These are phyloP conservation scores for Spea multiplicata DNA, from an alignment of 2,113 vertebrate genomes.

Conservation along the genomic window DNA sequence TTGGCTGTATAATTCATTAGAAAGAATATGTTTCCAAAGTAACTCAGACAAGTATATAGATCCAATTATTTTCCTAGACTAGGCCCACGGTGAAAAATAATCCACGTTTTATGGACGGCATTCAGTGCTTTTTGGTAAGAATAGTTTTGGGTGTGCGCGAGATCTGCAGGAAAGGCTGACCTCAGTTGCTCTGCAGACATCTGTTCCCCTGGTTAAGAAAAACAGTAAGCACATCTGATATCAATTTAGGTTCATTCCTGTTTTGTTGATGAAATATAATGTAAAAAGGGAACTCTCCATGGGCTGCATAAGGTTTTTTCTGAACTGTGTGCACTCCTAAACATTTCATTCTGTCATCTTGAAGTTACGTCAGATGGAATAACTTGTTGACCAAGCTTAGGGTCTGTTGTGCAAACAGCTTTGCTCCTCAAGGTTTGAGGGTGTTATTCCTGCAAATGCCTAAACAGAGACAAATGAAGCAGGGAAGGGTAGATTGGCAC, in stretches of 20 bases:
- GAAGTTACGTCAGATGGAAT: neutral
- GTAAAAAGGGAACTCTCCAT: neutral
- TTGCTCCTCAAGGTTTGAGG: neutral
- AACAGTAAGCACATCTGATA: slow-evolving; percentile 25
- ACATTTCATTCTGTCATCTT: neutral
- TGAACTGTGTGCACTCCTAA: neutral
- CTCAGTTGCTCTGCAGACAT: slow-evolving; percentile 33
- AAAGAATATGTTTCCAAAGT: slow-evolving; percentile 9
- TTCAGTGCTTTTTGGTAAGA: slow-evolving; percentile 13
- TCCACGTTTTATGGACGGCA: slow-evolving; percentile 1
- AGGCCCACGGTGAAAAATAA: slow-evolving; percentile 17
- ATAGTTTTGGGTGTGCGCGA: slow-evolving; percentile 28
- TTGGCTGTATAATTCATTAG: slow-evolving; percentile 18
- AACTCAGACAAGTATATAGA: slow-evolving; percentile 3
- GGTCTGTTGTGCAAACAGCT: neutral
- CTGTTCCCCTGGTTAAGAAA: slow-evolving; percentile 35
- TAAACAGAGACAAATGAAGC: neutral
- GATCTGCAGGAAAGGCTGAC: slow-evolving; percentile 33
- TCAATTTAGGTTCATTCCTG: slow-evolving; percentile 24
- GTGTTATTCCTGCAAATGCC: neutral
- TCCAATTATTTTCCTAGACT: slow-evolving; percentile 19
- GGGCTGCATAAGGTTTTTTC: neutral
- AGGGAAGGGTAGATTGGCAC: neutral
- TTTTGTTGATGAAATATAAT: slow-evolving; percentile 12
- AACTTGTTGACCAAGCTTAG: neutral